Evolutionary conservation across 2,113 vertebrate species (phyloP), one percentile per base, ranked within the genome.

Genomic region (Sander vitreus): DNA sequence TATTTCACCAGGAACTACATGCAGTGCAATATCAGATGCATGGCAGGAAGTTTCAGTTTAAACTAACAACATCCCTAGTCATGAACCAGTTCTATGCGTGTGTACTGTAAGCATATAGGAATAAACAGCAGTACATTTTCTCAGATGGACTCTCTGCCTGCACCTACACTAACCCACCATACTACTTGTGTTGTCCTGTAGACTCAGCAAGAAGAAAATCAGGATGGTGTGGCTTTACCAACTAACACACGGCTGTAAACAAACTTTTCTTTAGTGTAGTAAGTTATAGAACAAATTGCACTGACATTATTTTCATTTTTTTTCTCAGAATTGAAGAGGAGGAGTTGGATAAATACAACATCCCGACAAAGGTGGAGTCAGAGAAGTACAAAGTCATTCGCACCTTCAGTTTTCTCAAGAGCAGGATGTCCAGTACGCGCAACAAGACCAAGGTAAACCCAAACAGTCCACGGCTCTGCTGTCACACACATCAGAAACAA

Each of bases 341-440:
- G 73, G 97, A 97, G 84, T 96, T 96, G 96, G 96, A 96, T 82
- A 96, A 96, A 66, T 98, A 95, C 73, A 94, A 91, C 65, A 94
- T 95, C 73, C 96, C 97, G 3, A 93, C 95, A 83, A 99, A 98
- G 93, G 93, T 88, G 1, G 98, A 98, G 81, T 95, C 97, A 8
- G 98, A 99, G 88, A 99, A 98, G 88, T 97, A 96, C 91, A 98
- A 97, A 97, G 96, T 99, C 80, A 97, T 97, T 83, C 96, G 97
- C 5, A 99, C 98, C 8, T 98, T 99, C 93, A 99, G 98, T 80
- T 98, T 99, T 73, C 94, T 99, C 78, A 97, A 97, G 95, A 99
- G 95, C 74, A 95, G 97, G 89, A 99, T 99, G 97, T 97, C 97
- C 39, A 98, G 96, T 55, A 97, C 97, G 60, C 95, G 97, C 72